Evolutionary conservation across 35 echinoderm and acorn worm species (phyloP), one percentile per base, ranked within the genome.

Genomic region (Stichopus chloronotus): DNA sequence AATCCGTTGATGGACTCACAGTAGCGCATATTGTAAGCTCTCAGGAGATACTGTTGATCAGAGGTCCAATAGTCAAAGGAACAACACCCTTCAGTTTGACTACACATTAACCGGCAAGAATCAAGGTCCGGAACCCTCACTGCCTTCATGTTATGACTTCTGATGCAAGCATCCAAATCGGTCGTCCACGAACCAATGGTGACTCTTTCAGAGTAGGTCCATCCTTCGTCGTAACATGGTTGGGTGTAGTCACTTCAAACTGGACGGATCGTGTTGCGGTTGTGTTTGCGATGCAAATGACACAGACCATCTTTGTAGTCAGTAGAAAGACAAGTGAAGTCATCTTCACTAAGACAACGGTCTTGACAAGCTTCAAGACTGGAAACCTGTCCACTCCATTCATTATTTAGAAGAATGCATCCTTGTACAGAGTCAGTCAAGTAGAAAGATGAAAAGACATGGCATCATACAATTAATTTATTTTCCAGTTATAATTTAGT

Each of bases 251-350:
- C 80, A 57, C 52, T 53, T 43, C n/a, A n/a, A n/a, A n/a, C 19
- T 5, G 80, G 80, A 6, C 80, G 43, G 52, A 83, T 53, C 16
- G 80, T 83, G 55, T 83, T n/a, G 55, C 25, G 80, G 24, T 83
- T 83, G 24, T 55, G 52, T n/a, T n/a, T n/a, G 16, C 55, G 80
- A 43, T 57, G 43, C 6, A 83, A n/a, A 57, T 53, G 16, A 52
- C 80, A 43, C 0, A 0, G 0, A 12, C 25, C 52, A 14, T 12
- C 52, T 83, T 83, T 83, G 80, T 83, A 52, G 22, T 83, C 80
- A 8, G 52, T 83, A 8, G 80, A 83, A 30, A 83, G 80, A 53
- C 80, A 83, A 8, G 80, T 83, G 80, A 55, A 83, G 12, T 22
- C 80, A n/a, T 16, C 52, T 57, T 83, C 80, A 0, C n/a, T 4